Evolutionary conservation across 2,888 invertebrate species (phyloP).

Genomic region (Drosophila ezoana): DNA sequence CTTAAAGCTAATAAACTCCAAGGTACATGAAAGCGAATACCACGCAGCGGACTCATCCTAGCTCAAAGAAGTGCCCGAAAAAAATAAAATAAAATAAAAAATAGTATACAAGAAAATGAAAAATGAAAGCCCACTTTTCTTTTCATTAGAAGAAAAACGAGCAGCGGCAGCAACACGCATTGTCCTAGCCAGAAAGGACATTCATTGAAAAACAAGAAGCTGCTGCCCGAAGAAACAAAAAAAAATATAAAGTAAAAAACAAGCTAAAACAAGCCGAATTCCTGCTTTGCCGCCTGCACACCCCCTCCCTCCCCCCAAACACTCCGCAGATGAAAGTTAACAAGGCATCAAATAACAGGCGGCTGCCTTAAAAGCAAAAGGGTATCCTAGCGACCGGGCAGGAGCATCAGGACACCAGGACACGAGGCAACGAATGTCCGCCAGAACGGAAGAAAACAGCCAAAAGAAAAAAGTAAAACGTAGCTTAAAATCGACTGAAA

Average conservation of each 20-base stretch:
- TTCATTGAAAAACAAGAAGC: conserved; percentile 60
- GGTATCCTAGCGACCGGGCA: conserved; percentile 72
- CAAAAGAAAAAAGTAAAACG: conserved; percentile 6
- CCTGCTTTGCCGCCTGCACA: conserved; percentile 20
- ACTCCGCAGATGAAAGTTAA: conserved; percentile 68
- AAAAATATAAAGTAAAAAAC: conserved; percentile 8
- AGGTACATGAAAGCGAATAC: conserved; percentile 75
- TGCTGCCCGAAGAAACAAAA: conserved; percentile 16
- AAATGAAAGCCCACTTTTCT: conserved; percentile 69
- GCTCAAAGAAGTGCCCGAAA: conserved; percentile 24
- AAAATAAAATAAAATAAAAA: conserved; percentile 27
- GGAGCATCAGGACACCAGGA: conserved; percentile 29
- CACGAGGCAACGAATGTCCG: conserved; percentile 47
- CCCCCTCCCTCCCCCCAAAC: not conserved
- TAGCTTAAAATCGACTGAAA: conserved; percentile 51
- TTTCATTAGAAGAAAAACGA: conserved; percentile 74
- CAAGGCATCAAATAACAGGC: conserved; percentile 78
- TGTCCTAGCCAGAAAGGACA: conserved; percentile 65
- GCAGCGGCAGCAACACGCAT: conserved; percentile 52
- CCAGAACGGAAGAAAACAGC: conserved; percentile 19
- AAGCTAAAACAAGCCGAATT: conserved; percentile 64
- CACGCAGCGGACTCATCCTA: conserved; percentile 60
- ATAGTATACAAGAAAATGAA: conserved; percentile 49
- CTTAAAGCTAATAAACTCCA: conserved; percentile 75
- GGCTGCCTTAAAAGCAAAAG: conserved; percentile 66